Evolutionary conservation across 2,113 vertebrate genomes (phyloP).

Genomic region (Electrona antarctica): DNA sequence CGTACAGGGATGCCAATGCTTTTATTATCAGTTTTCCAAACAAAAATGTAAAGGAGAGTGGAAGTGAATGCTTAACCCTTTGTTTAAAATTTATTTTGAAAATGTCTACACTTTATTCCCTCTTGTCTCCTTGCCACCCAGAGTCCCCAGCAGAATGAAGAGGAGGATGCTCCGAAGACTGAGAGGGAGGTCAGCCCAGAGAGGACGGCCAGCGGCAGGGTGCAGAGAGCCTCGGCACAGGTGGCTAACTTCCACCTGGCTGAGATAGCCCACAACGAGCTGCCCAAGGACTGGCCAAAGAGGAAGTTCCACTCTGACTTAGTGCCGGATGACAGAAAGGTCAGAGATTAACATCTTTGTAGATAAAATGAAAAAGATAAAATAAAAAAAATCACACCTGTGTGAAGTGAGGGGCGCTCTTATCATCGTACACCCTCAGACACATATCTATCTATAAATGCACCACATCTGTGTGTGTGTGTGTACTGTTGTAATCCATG

Average conservation of each 20-base stretch:
- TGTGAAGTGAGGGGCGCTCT: too few species aligned
- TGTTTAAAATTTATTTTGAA: too few species aligned
- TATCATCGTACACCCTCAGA: too few species aligned
- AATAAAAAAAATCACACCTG: too few species aligned
- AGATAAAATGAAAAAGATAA: not conserved
- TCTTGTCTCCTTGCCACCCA: slow-evolving; percentile 26
- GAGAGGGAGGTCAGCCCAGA: slow-evolving; percentile 79
- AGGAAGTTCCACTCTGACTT: slow-evolving; percentile 93
- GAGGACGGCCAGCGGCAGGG: slow-evolving; percentile 76
- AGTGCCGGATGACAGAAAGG: slow-evolving; percentile 91
- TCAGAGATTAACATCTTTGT: slow-evolving; percentile 8
- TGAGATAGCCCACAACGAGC: slow-evolving; percentile 89
- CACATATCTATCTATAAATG: too few species aligned
- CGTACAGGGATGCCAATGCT: too few species aligned
- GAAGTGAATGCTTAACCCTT: too few species aligned
- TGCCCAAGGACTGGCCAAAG: slow-evolving; percentile 94
- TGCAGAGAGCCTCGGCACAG: slow-evolving; percentile 90
- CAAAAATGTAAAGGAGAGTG: too few species aligned
- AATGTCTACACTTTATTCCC: not conserved
- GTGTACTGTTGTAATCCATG: too few species aligned
- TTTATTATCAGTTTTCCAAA: too few species aligned
- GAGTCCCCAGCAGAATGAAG: slow-evolving; percentile 56
- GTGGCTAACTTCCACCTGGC: slow-evolving; percentile 92
- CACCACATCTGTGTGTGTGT: too few species aligned
- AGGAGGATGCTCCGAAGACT: slow-evolving; percentile 73